Percentiles rank a stretch among this genome's conserved stretches.
Conservation (phyloP, 2,113 vertebrate species). For the Zosterops pallidus region DNA sequence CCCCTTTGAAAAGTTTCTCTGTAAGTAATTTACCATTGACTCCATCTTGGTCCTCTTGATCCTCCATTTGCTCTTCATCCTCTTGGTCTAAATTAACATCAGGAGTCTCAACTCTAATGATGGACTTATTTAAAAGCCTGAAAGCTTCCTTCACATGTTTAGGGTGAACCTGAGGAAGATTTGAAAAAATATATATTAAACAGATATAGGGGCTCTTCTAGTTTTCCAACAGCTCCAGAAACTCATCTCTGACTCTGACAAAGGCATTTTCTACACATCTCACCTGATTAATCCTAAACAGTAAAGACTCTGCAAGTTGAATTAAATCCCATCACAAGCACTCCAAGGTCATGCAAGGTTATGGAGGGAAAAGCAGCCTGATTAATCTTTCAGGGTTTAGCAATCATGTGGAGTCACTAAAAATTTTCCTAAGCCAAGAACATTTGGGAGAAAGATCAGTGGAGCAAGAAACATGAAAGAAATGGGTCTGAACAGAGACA, state of each 20-base stretch:
- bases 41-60: constrained; percentile 75
- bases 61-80: constrained; percentile 78
- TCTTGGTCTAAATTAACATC: constrained; percentile 96
- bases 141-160: constrained; percentile 99
- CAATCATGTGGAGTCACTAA: rapidly evolving
- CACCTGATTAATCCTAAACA: not conserved
- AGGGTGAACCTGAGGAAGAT: constrained; percentile 87
- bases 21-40: constrained; percentile 73
- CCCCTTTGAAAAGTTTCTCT: not conserved
- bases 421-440: not conserved
- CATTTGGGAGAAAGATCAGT: not conserved
- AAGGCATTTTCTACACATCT: not conserved
- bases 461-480: not conserved
- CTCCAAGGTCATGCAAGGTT: not conserved
- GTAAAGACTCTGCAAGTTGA: not conserved
- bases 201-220: not conserved
- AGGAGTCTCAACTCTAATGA: constrained; percentile 97
- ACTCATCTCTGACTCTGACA: not conserved
- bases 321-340: not conserved
- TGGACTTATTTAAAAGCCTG: constrained; percentile 96
- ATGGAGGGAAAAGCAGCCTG: not conserved
- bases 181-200: not conserved
- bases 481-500: not conserved
- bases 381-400: constrained; percentile 25
- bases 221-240: not conserved